phyloP scores from a whole-genome alignment of 2,113 vertebrate species.

The Sphyrna mokarran region DNA sequence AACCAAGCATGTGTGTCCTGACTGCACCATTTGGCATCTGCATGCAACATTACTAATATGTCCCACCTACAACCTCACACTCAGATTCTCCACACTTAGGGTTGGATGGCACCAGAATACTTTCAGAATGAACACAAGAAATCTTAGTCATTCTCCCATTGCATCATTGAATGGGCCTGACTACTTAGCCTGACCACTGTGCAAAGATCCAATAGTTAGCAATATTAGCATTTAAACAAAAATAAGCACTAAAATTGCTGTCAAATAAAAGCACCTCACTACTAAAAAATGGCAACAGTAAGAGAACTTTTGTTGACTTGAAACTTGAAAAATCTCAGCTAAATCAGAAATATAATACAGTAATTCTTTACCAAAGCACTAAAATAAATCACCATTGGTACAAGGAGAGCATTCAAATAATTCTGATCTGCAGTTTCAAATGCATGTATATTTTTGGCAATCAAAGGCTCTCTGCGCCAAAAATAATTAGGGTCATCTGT shows the following conservation, averaged over 20 bases:
- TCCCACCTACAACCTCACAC: background rate
- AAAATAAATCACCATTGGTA: background rate
- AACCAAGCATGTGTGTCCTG: background rate
- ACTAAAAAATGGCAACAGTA: background rate
- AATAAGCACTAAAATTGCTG: background rate
- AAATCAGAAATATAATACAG: background rate
- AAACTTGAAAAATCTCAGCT: background rate
- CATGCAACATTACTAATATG: background rate
- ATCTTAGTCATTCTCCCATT: background rate
- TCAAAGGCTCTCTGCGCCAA: background rate
- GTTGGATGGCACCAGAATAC: background rate
- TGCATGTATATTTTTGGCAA: background rate
- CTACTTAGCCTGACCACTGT: background rate
- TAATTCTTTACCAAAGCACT: background rate
- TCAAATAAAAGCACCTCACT: background rate
- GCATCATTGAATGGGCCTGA: background rate
- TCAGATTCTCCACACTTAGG: background rate
- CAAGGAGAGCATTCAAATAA: background rate
- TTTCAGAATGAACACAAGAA: background rate
- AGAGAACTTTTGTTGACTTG: background rate
- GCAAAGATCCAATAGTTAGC: background rate
- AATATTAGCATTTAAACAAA: background rate
- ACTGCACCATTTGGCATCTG: background rate
- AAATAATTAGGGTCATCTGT: background rate
- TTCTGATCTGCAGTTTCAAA: background rate